Percentiles rank a stretch among this genome's conserved stretches.
Conservation (phyloP, 2,888 invertebrate genomes). For the Phragmatobia fuliginosa region DNA sequence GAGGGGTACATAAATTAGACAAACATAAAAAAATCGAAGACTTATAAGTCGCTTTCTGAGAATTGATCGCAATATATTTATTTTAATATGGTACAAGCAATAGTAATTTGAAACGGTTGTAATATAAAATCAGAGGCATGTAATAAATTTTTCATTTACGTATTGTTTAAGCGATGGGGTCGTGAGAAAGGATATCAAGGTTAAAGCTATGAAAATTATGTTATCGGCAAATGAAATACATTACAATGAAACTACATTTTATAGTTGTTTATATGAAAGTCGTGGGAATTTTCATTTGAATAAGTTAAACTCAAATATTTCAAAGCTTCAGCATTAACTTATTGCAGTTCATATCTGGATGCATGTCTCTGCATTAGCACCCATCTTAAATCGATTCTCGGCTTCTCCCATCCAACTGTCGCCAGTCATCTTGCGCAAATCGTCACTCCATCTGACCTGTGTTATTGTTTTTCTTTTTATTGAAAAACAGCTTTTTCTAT, state of each 20-base stretch:
- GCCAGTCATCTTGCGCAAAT: too few relatives aligned
- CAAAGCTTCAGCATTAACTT: too few relatives aligned
- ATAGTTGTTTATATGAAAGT: background rate
- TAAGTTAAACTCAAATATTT: too few relatives aligned
- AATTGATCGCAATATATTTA: slow-evolving; percentile 5
- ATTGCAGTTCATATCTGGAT: too few relatives aligned
- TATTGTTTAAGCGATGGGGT: slow-evolving; percentile 16
- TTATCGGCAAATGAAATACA: slow-evolving; percentile 9
- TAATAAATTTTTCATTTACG: slow-evolving; percentile 32
- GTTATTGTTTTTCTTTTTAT: too few relatives aligned
- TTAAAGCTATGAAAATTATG: slow-evolving; percentile 11
- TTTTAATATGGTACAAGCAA: slow-evolving; percentile 2
- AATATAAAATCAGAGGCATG: slow-evolving; percentile 31
- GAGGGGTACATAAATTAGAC: too few relatives aligned
- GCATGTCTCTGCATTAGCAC: too few relatives aligned
- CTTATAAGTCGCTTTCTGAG: background rate
- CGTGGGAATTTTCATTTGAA: too few relatives aligned
- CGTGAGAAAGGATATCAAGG: slow-evolving; percentile 20
- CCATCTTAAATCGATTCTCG: too few relatives aligned
- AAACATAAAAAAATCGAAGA: background rate
- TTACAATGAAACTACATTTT: slow-evolving; percentile 6
- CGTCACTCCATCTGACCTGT: too few relatives aligned
- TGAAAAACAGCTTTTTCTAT: too few relatives aligned
- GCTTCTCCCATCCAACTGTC: too few relatives aligned
- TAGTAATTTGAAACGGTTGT: slow-evolving; percentile 28